Base-by-base conservation (phyloP, 2,797 vertebrate species). In the Pangasius larnaudii region DNA sequence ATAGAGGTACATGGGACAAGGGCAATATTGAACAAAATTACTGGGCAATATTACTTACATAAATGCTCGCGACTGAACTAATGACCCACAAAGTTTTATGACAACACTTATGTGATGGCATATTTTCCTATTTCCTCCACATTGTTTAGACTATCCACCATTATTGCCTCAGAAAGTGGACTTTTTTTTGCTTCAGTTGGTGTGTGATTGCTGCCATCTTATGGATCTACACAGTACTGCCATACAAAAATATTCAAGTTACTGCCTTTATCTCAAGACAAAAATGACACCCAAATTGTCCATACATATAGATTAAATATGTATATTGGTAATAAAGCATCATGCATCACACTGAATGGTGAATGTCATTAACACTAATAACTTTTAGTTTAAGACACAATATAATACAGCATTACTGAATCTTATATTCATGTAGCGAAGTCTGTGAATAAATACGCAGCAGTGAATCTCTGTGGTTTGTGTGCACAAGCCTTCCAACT, bases 191-290 rank as follows among this genome's bases (percentile, higher is more conserved):
- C 5, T 71, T 10, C 18, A 27, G 24, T 87, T 61, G 36, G n/a
- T 89, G 72, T 51, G 58, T 22, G 16, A 33, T 33, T 91, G 84
- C 86, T 87, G 89, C 85, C 91, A 90, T 56, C 90, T 85, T 83
- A 72, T 89, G 91, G 82, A n/a, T 59, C 3, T 36, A 65, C 7
- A 5, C 27, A 19, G 75, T 86, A 87, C 7, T 69, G n/a, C 69
- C 13, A 75, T 49, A 59, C 16, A 83, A 16, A 82, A 56, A 22
- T 77, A 75, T 51, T 30, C 18, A 33, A 39, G 22, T 27, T 67
- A 33, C n/a, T 67, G 9, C 10, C 7, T 72, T 42, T 18, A 9
- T 33, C 16, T 13, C 46, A 33, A 30, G 6, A 11, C 19, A 53
- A 46, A 46, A 46, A 74, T 14, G 1, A 0, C 9, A 30, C 0